Evolutionary conservation across 2,113 vertebrate genomes (phyloP).

Genomic region (Sorex araneus): DNA sequence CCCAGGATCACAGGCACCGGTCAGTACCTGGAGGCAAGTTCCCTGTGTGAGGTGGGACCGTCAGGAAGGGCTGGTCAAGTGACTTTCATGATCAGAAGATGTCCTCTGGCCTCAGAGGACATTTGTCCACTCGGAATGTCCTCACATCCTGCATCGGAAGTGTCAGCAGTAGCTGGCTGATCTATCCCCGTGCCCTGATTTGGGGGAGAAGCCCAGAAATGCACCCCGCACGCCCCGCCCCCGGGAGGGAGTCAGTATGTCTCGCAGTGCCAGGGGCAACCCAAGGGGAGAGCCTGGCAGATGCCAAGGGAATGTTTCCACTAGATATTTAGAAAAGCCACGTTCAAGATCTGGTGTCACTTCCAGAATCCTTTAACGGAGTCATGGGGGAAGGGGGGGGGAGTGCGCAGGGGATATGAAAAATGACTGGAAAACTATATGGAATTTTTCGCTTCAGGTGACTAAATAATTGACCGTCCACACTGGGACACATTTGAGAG

Average conservation of each 20-base stretch:
- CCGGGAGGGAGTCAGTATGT: background rate
- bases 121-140: no score
- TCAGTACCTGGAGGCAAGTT: background rate
- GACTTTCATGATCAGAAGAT: background rate
- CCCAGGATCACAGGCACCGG: background rate
- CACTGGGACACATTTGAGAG: slow-evolving; percentile 17
- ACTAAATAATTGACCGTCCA: background rate
- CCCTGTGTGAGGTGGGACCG: background rate
- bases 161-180: background rate
- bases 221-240: background rate
- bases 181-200: background rate
- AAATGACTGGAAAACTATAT: no score
- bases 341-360: background rate
- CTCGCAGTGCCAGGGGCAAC: background rate
- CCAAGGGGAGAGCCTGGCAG: background rate
- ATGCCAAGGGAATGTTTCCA: accelerated
- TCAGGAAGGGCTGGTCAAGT: background rate
- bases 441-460: no score
- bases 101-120: background rate
- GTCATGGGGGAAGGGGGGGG: no score
- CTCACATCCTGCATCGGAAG: background rate
- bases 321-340: slow-evolving; percentile 1
- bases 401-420: no score
- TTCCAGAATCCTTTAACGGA: background rate
- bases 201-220: background rate